phyloP scores from a whole-genome alignment of 2,797 vertebrate species.

The Mormyrops boulengeri region DNA sequence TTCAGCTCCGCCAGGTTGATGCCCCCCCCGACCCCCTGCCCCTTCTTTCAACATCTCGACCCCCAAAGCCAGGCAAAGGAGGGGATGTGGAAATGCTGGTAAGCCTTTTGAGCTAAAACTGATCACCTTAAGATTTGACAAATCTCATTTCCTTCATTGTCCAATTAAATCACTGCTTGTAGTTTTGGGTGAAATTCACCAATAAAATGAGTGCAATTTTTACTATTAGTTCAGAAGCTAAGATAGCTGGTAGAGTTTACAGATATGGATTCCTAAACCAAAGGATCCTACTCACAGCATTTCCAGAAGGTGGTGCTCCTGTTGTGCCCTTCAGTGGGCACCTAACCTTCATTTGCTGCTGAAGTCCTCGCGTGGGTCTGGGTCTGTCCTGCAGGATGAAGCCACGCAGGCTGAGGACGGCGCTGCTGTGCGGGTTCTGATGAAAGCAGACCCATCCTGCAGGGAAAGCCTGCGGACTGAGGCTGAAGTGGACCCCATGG shows the following conservation, averaged over 20 bases:
- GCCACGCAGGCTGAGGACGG: conserved; percentile 44
- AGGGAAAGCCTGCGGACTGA: conserved; percentile 79
- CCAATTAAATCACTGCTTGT: background rate
- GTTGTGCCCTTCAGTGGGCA: background rate
- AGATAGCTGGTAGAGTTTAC: background rate
- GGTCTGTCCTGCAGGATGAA: conserved; percentile 56
- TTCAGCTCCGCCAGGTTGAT: conserved; percentile 87
- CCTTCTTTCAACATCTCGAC: conserved; percentile 54
- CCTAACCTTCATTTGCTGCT: background rate
- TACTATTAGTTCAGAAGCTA: background rate
- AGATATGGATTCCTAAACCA: background rate
- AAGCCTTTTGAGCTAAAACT: background rate
- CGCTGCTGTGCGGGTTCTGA: conserved; percentile 70
- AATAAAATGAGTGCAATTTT: background rate
- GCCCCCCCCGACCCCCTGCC: conserved; percentile 76
- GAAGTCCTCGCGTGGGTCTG: background rate
- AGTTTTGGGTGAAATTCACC: background rate
- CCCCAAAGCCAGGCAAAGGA: conserved; percentile 56
- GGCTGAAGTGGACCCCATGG: conserved; percentile 89
- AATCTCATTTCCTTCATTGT: conserved; percentile 7
- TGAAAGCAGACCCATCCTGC: conserved; percentile 73
- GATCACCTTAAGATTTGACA: background rate
- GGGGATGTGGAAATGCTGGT: conserved; percentile 70
- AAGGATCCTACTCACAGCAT: background rate
- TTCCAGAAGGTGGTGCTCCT: background rate